These are phyloP conservation scores for Porphyrio hochstetteri DNA, from an alignment of 2,113 vertebrate species.

Conservation along the genomic window DNA sequence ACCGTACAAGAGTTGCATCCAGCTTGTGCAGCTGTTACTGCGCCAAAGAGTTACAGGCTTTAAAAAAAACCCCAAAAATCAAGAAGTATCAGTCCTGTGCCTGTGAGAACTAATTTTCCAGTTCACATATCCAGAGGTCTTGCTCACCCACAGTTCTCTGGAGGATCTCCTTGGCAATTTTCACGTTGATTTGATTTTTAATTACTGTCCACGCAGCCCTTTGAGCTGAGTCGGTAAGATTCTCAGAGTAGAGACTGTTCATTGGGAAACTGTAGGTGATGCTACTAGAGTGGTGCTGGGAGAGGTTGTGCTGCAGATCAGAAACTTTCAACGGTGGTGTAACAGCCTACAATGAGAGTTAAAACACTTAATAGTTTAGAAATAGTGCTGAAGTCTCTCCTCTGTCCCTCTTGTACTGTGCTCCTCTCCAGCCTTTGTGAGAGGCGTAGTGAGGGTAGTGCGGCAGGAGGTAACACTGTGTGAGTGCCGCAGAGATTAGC, in stretches of 20 bases:
- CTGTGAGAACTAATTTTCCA: constrained; percentile 6
- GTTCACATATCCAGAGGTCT: background rate
- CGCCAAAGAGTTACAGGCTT: background rate
- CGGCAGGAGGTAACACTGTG: background rate
- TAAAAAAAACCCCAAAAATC: background rate
- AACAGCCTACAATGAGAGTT: background rate
- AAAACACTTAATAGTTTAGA: background rate
- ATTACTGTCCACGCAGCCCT: background rate
- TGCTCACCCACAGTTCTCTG: background rate
- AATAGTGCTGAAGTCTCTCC: background rate
- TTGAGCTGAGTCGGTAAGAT: background rate
- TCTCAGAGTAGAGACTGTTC: background rate
- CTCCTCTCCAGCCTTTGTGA: background rate
- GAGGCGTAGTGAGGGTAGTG: background rate
- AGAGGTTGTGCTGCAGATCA: background rate
- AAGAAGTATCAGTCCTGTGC: background rate
- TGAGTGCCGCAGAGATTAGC: background rate
- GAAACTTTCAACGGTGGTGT: background rate
- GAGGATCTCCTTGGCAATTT: background rate
- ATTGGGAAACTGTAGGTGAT: background rate
- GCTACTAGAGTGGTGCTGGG: background rate
- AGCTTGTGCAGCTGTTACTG: background rate
- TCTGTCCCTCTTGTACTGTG: background rate
- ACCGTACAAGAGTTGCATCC: background rate
- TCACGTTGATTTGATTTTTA: background rate